phyloP scores from a whole-genome alignment of 1,140 invertebrate species.

The Hydropsyche tenuis region DNA sequence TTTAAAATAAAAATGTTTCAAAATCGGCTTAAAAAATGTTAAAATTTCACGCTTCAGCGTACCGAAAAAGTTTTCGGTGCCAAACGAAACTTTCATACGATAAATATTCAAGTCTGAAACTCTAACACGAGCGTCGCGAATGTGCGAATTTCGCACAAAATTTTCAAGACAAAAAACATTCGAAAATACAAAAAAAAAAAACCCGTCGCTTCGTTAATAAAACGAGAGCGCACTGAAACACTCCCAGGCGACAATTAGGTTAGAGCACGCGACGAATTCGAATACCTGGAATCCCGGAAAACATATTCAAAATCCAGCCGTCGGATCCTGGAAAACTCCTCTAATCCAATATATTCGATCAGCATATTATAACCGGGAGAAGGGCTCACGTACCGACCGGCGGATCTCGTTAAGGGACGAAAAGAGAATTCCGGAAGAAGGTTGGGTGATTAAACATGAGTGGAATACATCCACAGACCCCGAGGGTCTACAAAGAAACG shows the following conservation, averaged over 20 bases:
- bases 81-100: no score
- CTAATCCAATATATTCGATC: neutral
- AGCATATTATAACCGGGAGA: neutral
- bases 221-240: neutral
- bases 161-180: neutral
- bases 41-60: no score
- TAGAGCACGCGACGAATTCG: no score
- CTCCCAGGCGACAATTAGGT: neutral
- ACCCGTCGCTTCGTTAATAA: neutral
- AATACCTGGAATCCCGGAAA: no score
- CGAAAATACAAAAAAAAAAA: neutral
- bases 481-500: conserved; percentile 19
- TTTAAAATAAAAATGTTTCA: no score
- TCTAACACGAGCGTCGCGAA: no score
- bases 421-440: conserved; percentile 17
- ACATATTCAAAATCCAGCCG: no score
- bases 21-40: no score
- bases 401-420: conserved; percentile 11
- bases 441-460: conserved; percentile 32
- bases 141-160: no score
- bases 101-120: no score
- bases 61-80: no score
- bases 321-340: no score
- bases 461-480: conserved; percentile 5
- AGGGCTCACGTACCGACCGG: neutral